Conservation (phyloP, 2,888 invertebrate species). For the Nemoura dubitans region DNA sequence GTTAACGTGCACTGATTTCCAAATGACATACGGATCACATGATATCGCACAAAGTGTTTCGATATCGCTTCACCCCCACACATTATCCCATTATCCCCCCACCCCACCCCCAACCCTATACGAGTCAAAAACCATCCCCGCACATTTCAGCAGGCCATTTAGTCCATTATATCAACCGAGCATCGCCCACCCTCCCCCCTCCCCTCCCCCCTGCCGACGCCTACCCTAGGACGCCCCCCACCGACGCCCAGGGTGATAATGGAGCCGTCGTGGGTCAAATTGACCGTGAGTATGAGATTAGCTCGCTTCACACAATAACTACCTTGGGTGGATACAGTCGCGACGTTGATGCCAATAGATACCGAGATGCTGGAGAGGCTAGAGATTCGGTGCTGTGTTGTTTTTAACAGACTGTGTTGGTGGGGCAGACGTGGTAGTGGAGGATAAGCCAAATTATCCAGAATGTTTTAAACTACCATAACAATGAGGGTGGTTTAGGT, state of each 20-base stretch:
- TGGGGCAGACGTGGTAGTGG: neutral
- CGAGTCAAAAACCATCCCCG: slow-evolving; percentile 29
- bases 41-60: slow-evolving; percentile 45
- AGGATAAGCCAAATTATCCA: too few species aligned
- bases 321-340: slow-evolving; percentile 35
- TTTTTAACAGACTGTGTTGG: neutral
- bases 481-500: too few species aligned
- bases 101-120: slow-evolving; percentile 25
- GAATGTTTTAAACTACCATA: too few species aligned
- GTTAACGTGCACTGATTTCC: slow-evolving; percentile 26
- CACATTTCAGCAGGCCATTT: slow-evolving; percentile 46
- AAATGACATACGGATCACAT: slow-evolving; percentile 22
- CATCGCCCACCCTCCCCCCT: slow-evolving; percentile 58
- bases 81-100: slow-evolving; percentile 47
- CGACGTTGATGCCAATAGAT: neutral
- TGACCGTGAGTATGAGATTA: slow-evolving; percentile 57
- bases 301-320: slow-evolving; percentile 47
- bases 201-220: slow-evolving; percentile 61
- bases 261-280: slow-evolving; percentile 58
- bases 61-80: slow-evolving; percentile 43
- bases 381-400: neutral
- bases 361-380: neutral
- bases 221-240: slow-evolving; percentile 62
- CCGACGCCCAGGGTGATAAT: slow-evolving; percentile 62
- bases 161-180: slow-evolving; percentile 49